These are phyloP conservation scores for Drosophila prostipennis DNA, from an alignment of 2,888 invertebrate genomes.

Conservation along the genomic window DNA sequence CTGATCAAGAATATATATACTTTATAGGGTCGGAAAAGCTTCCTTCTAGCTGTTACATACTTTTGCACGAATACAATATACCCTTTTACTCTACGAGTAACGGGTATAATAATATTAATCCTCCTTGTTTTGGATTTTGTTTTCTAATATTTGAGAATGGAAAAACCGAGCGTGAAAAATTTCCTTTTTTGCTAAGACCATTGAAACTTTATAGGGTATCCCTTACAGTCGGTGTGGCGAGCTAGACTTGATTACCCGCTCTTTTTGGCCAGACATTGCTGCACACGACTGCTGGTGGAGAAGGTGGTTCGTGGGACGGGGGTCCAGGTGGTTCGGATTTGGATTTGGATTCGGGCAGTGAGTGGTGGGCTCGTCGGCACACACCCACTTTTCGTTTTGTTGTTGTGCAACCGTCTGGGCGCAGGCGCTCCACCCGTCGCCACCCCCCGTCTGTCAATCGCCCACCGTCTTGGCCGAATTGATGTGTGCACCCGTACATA, in stretches of 20 bases:
- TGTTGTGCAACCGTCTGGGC: slow-evolving; percentile 51
- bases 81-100: too few species aligned
- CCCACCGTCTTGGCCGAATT: slow-evolving; percentile 14
- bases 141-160: too few species aligned
- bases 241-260: slow-evolving; percentile 10
- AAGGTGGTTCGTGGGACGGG: slow-evolving; percentile 11
- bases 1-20: too few species aligned
- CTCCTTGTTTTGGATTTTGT: background rate
- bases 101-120: too few species aligned
- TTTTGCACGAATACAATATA: too few species aligned
- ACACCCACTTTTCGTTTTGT: slow-evolving; percentile 45
- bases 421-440: slow-evolving; percentile 13
- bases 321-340: slow-evolving; percentile 6
- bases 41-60: too few species aligned
- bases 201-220: slow-evolving; percentile 8
- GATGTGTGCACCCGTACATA: slow-evolving; percentile 15
- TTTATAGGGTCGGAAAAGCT: too few species aligned
- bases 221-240: slow-evolving; percentile 4
- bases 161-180: too few species aligned
- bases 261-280: slow-evolving; percentile 16
- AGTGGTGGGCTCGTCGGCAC: slow-evolving; percentile 69
- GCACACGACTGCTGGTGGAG: slow-evolving; percentile 11
- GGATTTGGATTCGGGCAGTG: slow-evolving; percentile 3
- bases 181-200: background rate
- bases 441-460: background rate